Conservation (phyloP, 2,888 invertebrate genomes). For the Dynastes hyllus region DNA sequence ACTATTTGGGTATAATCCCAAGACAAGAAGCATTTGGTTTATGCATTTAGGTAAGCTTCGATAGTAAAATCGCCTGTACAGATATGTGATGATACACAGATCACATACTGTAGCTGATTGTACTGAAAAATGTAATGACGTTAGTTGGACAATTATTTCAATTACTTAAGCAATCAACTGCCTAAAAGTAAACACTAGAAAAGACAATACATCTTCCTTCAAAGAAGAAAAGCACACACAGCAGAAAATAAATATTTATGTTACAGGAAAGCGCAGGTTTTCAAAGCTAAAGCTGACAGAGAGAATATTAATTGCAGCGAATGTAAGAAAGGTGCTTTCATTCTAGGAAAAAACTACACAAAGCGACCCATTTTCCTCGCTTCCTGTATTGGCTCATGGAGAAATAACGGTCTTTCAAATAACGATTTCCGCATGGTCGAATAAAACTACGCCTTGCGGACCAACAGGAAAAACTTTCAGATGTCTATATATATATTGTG, state of each 20-base stretch:
- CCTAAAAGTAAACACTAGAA: neutral
- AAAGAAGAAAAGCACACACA: neutral
- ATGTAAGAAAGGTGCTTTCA: neutral
- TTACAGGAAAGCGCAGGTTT: neutral
- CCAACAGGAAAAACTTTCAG: neutral
- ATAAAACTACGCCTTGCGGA: neutral
- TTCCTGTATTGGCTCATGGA: neutral
- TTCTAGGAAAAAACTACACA: neutral
- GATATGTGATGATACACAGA: too few species aligned
- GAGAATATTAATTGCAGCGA: neutral
- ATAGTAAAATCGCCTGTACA: too few species aligned
- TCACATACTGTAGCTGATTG: too few species aligned
- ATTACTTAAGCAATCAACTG: neutral
- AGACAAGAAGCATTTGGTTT: too few species aligned
- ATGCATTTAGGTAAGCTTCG: too few species aligned
- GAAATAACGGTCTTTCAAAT: neutral
- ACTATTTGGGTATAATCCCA: too few species aligned
- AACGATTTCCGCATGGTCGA: constrained; percentile 1
- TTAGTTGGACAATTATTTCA: too few species aligned
- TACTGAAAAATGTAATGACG: too few species aligned
- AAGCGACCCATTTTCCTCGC: constrained; percentile 1
- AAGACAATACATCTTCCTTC: too few species aligned
- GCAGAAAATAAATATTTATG: neutral
- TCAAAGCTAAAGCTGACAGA: neutral
- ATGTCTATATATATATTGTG: neutral